Conservation (phyloP, 2,113 vertebrate species). For the Calonectris borealis region DNA sequence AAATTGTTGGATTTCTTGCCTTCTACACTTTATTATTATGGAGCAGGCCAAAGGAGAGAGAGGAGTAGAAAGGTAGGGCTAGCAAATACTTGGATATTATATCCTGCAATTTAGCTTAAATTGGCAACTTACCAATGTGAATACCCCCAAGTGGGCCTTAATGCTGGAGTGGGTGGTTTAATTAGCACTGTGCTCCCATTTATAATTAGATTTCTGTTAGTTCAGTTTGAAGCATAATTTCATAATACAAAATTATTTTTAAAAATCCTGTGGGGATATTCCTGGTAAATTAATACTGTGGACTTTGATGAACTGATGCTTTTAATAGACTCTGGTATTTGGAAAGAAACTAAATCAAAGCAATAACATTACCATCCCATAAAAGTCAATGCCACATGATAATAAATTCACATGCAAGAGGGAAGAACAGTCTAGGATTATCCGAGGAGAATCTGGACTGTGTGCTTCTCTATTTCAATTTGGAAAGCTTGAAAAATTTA, state of each 20-base stretch:
- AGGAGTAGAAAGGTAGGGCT: neutral
- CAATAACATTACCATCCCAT: slow-evolving; percentile 3
- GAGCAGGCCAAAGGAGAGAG: neutral
- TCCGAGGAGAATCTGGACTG: neutral
- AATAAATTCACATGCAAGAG: slow-evolving; percentile 19
- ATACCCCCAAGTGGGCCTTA: slow-evolving; percentile 63
- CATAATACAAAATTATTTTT: slow-evolving; percentile 68
- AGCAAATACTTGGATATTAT: neutral
- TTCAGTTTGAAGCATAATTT: slow-evolving; percentile 71
- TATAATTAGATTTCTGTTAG: slow-evolving; percentile 73
- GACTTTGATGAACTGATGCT: slow-evolving; percentile 74
- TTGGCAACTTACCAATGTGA: slow-evolving; percentile 66
- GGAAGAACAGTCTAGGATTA: neutral
- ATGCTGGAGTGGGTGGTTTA: slow-evolving; percentile 70
- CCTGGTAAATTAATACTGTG: slow-evolving; percentile 65
- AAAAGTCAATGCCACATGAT: slow-evolving; percentile 37
- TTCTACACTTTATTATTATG: neutral
- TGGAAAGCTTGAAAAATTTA: neutral
- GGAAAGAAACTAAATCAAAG: slow-evolving; percentile 55
- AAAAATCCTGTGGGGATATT: slow-evolving; percentile 71
- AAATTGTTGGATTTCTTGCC: neutral
- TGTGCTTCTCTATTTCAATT: neutral
- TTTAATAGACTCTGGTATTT: slow-evolving; percentile 71
- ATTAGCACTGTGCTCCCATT: slow-evolving; percentile 68
- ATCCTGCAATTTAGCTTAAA: slow-evolving; percentile 45